Percentiles rank a stretch among this genome's conserved stretches.
phyloP scores from a whole-genome alignment of 2,113 vertebrate species.

The Laticauda colubrina region DNA sequence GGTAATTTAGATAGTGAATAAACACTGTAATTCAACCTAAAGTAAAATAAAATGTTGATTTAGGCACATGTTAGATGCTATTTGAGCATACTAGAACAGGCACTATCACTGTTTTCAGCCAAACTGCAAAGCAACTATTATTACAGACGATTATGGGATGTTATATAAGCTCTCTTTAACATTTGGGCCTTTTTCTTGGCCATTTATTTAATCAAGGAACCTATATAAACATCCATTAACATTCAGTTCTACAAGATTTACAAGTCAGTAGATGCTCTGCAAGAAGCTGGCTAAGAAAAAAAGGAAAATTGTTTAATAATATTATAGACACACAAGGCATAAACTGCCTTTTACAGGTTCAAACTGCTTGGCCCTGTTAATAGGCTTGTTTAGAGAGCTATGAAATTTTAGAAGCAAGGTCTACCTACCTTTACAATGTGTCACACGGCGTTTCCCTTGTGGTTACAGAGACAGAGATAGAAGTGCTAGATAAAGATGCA shows the following conservation, averaged over 20 bases:
- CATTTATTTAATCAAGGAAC: conserved; percentile 41
- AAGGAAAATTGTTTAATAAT: background rate
- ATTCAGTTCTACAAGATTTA: conserved; percentile 48
- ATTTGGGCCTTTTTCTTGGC: conserved; percentile 19
- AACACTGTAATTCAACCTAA: conserved; percentile 31
- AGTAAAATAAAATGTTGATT: conserved; percentile 37
- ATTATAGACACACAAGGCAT: background rate
- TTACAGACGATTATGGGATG: conserved; percentile 52
- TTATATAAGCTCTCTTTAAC: conserved; percentile 73
- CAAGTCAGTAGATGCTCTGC: conserved; percentile 41
- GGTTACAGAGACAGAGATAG: conserved; percentile 93
- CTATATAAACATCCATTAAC: conserved; percentile 37
- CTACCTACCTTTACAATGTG: conserved; percentile 99
- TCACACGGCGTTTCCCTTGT: conserved; percentile 98
- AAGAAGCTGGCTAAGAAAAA: conserved; percentile 27
- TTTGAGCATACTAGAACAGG: conserved; percentile 52
- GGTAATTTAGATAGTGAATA: conserved; percentile 43
- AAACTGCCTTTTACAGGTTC: conserved; percentile 17
- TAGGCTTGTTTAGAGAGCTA: conserved; percentile 70
- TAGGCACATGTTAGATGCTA: conserved; percentile 52
- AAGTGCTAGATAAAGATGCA: conserved; percentile 82
- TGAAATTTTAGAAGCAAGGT: conserved; percentile 69
- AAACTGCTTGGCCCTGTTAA: conserved; percentile 46
- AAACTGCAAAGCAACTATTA: conserved; percentile 57
- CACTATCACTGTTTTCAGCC: conserved; percentile 45